These are phyloP conservation scores for Caerostris darwini DNA, from an alignment of 1,140 invertebrate genomes.

Conservation along the genomic window DNA sequence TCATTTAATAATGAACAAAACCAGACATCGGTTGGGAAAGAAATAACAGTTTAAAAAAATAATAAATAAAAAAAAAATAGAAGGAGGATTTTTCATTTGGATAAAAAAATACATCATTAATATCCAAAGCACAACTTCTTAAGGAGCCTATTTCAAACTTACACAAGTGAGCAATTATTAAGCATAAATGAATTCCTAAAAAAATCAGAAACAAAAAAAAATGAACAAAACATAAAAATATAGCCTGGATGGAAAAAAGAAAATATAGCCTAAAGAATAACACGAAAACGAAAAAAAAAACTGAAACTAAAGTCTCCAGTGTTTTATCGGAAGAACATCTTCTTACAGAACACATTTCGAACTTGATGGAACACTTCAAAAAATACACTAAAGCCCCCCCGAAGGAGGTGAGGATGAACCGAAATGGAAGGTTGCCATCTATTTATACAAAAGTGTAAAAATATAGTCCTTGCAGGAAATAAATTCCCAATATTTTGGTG, in stretches of 20 bases:
- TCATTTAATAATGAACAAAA: too few relatives aligned
- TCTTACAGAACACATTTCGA: background rate
- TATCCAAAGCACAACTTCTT: too few relatives aligned
- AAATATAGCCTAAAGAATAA: background rate
- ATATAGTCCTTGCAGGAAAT: constrained; percentile 46
- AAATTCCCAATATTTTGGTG: constrained; percentile 48
- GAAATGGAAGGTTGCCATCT: constrained; percentile 51
- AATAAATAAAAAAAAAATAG: too few relatives aligned
- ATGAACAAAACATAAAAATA: too few relatives aligned
- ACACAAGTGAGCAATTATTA: too few relatives aligned
- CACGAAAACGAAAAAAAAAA: background rate
- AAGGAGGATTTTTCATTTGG: too few relatives aligned
- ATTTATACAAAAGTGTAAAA: constrained; percentile 67
- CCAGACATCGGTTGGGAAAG: too few relatives aligned
- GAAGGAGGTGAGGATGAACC: background rate
- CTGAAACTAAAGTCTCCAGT: background rate
- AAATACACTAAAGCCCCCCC: constrained; percentile 37
- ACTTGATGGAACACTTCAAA: constrained; percentile 30
- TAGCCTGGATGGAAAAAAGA: background rate
- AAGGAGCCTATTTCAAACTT: too few relatives aligned
- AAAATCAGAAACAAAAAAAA: too few relatives aligned
- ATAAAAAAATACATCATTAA: too few relatives aligned
- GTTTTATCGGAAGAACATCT: background rate
- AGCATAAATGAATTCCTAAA: too few relatives aligned
- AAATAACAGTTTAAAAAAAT: too few relatives aligned